Conservation (phyloP, 2,888 invertebrate species). For the Sminthurides aquaticus region DNA sequence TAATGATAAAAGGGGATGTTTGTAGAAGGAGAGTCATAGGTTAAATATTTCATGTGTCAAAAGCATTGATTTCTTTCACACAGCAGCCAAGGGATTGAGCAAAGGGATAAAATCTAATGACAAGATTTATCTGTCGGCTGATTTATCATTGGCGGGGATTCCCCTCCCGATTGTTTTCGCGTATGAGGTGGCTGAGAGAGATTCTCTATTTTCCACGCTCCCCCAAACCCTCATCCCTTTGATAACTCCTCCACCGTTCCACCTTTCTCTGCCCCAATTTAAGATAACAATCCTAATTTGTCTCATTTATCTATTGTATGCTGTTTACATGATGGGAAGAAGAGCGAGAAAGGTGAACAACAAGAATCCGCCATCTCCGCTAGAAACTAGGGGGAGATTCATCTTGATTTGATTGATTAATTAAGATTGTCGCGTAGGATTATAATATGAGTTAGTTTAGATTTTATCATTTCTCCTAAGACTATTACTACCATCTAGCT, state of each 20-base stretch:
- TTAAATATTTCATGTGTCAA: slow-evolving; percentile 24
- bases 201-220: too few species aligned
- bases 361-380: too few species aligned
- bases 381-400: neutral
- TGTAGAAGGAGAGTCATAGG: slow-evolving; percentile 15
- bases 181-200: too few species aligned
- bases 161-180: too few species aligned
- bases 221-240: too few species aligned
- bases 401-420: neutral
- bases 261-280: too few species aligned
- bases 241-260: too few species aligned
- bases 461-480: too few species aligned
- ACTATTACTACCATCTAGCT: too few species aligned
- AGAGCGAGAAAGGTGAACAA: too few species aligned
- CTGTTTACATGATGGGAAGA: neutral
- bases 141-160: neutral
- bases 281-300: neutral
- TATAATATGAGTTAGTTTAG: neutral
- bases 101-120: slow-evolving; percentile 18
- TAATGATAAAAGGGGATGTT: neutral
- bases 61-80: slow-evolving; percentile 21
- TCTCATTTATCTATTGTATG: neutral
- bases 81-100: too few species aligned
- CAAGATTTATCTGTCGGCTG: slow-evolving; percentile 8
- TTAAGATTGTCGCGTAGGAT: neutral